Evolutionary conservation across 2,888 invertebrate species (phyloP).

Genomic region (Lycocerus yunnanus): DNA sequence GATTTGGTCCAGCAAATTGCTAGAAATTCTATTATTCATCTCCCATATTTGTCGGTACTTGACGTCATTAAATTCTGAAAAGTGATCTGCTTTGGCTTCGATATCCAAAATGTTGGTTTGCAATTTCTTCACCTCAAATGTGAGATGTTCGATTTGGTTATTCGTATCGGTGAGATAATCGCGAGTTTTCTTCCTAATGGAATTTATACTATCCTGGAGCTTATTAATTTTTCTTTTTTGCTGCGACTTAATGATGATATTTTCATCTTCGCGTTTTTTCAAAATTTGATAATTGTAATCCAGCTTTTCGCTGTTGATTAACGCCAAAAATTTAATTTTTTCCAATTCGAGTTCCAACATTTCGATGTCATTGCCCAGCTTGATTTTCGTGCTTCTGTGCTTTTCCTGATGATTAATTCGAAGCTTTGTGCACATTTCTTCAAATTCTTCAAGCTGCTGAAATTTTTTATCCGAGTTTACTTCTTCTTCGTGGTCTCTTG

Average conservation of each 20-base stretch:
- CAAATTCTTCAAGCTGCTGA: constrained; percentile 61
- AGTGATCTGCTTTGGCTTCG: constrained; percentile 71
- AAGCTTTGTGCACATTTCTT: constrained; percentile 64
- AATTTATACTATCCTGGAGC: constrained; percentile 73
- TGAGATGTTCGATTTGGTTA: constrained; percentile 69
- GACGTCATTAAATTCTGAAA: constrained; percentile 66
- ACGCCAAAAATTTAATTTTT: constrained; percentile 75
- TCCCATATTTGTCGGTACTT: constrained; percentile 66
- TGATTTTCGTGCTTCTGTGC: constrained; percentile 71
- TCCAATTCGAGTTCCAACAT: constrained; percentile 79
- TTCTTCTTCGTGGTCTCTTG: constrained; percentile 67
- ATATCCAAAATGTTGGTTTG: constrained; percentile 70
- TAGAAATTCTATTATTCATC: constrained; percentile 61
- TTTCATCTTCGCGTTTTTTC: constrained; percentile 87
- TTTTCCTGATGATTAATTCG: constrained; percentile 73
- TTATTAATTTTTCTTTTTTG: constrained; percentile 79
- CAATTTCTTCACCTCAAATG: constrained; percentile 68
- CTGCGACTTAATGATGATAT: constrained; percentile 75
- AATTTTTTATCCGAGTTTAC: constrained; percentile 65
- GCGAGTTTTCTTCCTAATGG: constrained; percentile 66
- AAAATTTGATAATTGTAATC: constrained; percentile 89
- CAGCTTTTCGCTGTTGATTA: constrained; percentile 87
- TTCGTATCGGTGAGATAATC: constrained; percentile 69
- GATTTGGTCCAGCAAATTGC: constrained; percentile 59
- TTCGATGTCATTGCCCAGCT: constrained; percentile 72